These are phyloP conservation scores for Antennarius maculatus DNA, from an alignment of 2,797 vertebrate species.

Conservation along the genomic window DNA sequence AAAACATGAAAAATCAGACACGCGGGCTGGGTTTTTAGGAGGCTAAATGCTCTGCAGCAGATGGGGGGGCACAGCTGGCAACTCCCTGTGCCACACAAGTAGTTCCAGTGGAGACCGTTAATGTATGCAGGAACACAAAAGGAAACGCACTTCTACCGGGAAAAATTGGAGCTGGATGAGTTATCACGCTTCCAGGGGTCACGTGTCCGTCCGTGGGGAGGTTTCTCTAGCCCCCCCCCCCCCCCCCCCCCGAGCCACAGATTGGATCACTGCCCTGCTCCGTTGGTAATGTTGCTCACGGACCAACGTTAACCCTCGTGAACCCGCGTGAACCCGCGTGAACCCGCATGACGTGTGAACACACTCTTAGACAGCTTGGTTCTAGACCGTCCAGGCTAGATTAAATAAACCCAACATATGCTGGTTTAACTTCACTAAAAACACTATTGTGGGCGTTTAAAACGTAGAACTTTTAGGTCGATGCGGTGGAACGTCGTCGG, in stretches of 20 bases:
- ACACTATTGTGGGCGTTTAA: no score
- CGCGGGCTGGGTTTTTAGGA: neutral
- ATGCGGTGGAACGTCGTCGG: no score
- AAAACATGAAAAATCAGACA: conserved; percentile 3
- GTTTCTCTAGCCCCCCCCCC: neutral
- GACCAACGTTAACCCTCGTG: neutral
- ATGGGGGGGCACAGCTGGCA: conserved; percentile 75
- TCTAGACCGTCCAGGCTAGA: no score
- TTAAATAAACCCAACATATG: no score
- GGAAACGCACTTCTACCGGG: conserved; percentile 21
- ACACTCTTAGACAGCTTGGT: no score
- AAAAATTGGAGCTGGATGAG: conserved; percentile 21
- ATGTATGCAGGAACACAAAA: conserved; percentile 67
- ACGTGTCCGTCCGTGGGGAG: conserved; percentile 7
- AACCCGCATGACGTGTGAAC: neutral
- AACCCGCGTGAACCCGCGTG: neutral
- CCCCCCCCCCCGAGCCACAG: neutral
- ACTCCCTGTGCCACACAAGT: conserved; percentile 54
- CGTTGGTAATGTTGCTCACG: conserved; percentile 12
- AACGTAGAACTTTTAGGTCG: no score
- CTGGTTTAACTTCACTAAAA: no score
- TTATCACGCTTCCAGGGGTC: conserved; percentile 41
- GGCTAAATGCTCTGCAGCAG: conserved; percentile 56
- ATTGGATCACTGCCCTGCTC: conserved; percentile 27
- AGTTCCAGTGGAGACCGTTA: conserved; percentile 62